phyloP scores from a whole-genome alignment of 2,888 invertebrate genomes.

The Dasypolia templi region DNA sequence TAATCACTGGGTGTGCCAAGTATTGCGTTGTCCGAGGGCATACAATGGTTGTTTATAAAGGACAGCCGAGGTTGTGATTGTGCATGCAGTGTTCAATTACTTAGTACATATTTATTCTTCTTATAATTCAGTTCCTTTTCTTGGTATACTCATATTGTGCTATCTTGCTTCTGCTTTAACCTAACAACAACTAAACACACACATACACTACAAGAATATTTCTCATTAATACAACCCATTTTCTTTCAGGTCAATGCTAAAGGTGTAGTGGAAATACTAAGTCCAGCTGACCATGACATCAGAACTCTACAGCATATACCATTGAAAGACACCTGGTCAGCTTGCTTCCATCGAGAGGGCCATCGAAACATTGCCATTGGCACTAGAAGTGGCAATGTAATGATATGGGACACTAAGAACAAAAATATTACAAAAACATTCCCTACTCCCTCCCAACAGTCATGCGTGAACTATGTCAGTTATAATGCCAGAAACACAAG shows the following conservation, averaged over 20 bases:
- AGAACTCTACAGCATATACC: constrained; percentile 87
- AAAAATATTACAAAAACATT: constrained; percentile 87
- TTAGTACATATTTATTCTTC: neutral
- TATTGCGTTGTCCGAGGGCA: constrained; percentile 58
- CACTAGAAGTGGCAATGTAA: constrained; percentile 85
- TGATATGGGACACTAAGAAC: constrained; percentile 88
- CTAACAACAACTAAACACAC: too few species aligned
- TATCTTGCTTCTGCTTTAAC: neutral
- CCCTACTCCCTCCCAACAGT: constrained; percentile 82
- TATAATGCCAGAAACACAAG: constrained; percentile 88
- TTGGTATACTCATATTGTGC: neutral
- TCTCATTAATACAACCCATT: neutral
- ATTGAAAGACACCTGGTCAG: constrained; percentile 86
- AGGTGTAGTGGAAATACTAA: constrained; percentile 85
- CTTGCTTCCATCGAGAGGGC: constrained; percentile 86
- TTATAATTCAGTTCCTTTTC: neutral
- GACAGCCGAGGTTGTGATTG: neutral
- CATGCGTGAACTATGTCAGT: constrained; percentile 83
- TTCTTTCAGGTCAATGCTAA: constrained; percentile 85
- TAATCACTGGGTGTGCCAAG: constrained; percentile 59
- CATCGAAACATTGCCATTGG: constrained; percentile 87
- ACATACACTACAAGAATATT: neutral
- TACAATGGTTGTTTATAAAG: constrained; percentile 29
- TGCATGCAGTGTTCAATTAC: constrained; percentile 1
- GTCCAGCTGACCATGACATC: constrained; percentile 84